Conservation (phyloP, 2,888 invertebrate species). For the Invenusta paracnida region DNA sequence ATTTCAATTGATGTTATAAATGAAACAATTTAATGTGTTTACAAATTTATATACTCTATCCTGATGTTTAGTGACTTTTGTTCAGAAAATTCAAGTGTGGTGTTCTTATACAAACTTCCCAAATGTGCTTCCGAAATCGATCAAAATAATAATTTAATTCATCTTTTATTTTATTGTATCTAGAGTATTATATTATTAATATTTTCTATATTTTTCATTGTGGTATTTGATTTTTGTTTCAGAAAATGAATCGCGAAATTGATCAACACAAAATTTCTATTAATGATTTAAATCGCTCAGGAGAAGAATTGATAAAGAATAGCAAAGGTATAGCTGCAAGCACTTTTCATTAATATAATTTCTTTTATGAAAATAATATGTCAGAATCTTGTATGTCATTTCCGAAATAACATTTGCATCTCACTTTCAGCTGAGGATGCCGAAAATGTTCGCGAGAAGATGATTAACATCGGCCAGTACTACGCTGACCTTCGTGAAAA, state of each 20-base stretch:
- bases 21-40: too few relatives aligned
- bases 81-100: too few relatives aligned
- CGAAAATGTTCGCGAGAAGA: constrained; percentile 19
- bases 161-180: too few relatives aligned
- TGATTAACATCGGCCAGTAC: constrained; percentile 5
- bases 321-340: not conserved
- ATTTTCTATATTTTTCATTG: not conserved
- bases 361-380: not conserved
- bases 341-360: too few relatives aligned
- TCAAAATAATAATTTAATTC: too few relatives aligned
- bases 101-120: too few relatives aligned
- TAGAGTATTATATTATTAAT: too few relatives aligned
- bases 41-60: too few relatives aligned
- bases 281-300: constrained; percentile 13
- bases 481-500: constrained; percentile 33
- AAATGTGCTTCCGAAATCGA: too few relatives aligned
- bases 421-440: not conserved
- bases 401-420: not conserved
- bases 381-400: not conserved
- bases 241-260: constrained; percentile 38
- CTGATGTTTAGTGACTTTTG: too few relatives aligned
- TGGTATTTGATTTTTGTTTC: not conserved
- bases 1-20: too few relatives aligned
- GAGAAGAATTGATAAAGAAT: not conserved
- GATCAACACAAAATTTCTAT: not conserved